phyloP scores from a whole-genome alignment of 2,888 invertebrate genomes.

The Leucophora obtusa region DNA sequence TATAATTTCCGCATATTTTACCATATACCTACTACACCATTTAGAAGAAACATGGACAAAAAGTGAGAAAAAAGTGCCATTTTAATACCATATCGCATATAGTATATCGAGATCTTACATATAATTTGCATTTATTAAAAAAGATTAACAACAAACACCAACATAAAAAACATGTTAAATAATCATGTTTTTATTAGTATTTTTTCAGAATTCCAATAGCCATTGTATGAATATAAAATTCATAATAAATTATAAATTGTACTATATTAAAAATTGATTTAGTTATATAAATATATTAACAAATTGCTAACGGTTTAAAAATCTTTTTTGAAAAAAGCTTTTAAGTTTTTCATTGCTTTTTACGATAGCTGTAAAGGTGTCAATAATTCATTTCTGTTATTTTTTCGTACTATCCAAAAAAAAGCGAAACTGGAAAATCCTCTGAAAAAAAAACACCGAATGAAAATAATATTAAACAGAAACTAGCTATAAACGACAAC shows the following conservation, averaged over 20 bases:
- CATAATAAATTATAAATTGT: constrained; percentile 25
- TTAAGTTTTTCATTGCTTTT: constrained; percentile 15
- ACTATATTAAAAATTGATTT: not conserved
- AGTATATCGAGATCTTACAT: constrained; percentile 15
- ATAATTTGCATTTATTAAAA: constrained; percentile 35
- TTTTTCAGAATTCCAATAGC: constrained; percentile 8
- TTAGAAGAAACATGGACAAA: not conserved
- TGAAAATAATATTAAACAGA: constrained; percentile 44
- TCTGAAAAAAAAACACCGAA: constrained; percentile 46
- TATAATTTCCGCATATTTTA: constrained; percentile 52
- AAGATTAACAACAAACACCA: constrained; percentile 1
- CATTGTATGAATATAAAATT: not conserved
- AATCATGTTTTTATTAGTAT: not conserved
- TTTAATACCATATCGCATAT: constrained; percentile 9
- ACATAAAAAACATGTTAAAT: constrained; percentile 28
- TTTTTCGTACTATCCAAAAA: constrained; percentile 14
- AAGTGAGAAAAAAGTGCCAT: constrained; percentile 10
- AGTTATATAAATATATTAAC: constrained; percentile 17
- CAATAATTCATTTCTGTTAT: constrained; percentile 39
- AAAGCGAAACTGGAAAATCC: constrained; percentile 63
- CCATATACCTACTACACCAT: constrained; percentile 9
- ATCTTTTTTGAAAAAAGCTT: not conserved
- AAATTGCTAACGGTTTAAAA: constrained; percentile 7
- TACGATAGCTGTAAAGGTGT: constrained; percentile 42
- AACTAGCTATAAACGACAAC: constrained; percentile 62